Base-by-base conservation (phyloP, 2,113 vertebrate genomes). In the Macroglossus sobrinus region DNA sequence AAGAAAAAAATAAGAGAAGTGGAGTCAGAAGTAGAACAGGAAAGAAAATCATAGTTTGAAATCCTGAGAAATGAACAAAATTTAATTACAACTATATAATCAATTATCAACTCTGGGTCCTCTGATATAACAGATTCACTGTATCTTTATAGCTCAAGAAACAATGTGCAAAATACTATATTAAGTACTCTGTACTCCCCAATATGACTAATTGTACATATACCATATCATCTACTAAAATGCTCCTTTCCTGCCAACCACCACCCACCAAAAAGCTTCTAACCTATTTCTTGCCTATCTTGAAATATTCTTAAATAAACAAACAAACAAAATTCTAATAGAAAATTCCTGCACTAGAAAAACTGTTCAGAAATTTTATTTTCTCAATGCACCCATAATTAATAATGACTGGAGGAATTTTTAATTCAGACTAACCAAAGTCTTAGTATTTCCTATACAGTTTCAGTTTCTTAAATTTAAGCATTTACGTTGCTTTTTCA, bases 381-480 rank as follows among this genome's bases (percentile, higher is more conserved):
- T 94, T 75, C 76, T 57, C 84, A 50, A 5, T 19, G 3, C 4
- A 92, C 15, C 26, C 30, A 64, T 6, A 88, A 64, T n/a, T 71
- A 72, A 87, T 38, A 87, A 74, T 47, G 59, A 86, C 18, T 30
- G 72, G 22, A 18, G 4, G 59, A 93, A 84, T 78, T 68, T n/a
- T 93, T 93, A 80, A 80, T 35, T 93, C 59, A 82, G n/a, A 53
- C 57, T 63, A 82, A 91, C 19, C 35, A 76, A 92, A 96, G 45
- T 86, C 45, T 61, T 84, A 91, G 11, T 26, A 91, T 76, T 87
- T 82, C 43, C 82, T 86, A 53, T 16, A 71, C 2, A 40, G 75
- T 45, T 86, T 76, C 47, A 30, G 66, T 61, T 80, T 75, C 82
- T 82, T 91, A 47, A 80, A 90, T 64, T 50, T 40, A 66, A 71